Evolutionary conservation across 2,113 vertebrate genomes (phyloP), one percentile per base, ranked within the genome.

Genomic region (Xyliphius kryptos): DNA sequence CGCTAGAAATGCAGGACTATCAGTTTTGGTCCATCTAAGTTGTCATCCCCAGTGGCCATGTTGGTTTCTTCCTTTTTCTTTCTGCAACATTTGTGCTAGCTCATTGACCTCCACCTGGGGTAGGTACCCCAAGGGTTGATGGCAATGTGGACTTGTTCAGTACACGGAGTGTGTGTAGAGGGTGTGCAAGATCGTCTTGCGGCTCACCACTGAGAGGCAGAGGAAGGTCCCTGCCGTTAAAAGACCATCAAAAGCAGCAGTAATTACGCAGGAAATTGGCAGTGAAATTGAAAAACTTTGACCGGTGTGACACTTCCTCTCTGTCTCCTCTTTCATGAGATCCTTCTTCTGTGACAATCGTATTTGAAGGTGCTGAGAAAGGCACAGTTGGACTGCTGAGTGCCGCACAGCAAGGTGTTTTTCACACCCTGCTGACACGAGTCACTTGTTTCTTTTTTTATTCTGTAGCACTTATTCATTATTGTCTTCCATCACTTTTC

Each of bases 251-350:
- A 77, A 84, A 79, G 79, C 83, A 76, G 74, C 79, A 73, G 84
- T 89, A 90, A 92, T 91, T 88, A 81, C 81, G 67, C 83, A 86
- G 88, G 85, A 89, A 90, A 90, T 88, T 88, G 86, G 81, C 81
- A 85, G 75, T 87, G 88, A 88, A 90, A 87, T 90, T 89, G 86
- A 82, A 91, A 90, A 91, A 89, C 82, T 89, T 89, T 85, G 82
- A 81, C 83, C 82, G 79, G 70, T 68, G 78, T 82, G 68, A 50
- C 68, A 57, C 40, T 73, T 70, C 59, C 74, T 74, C 67, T 47
- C 69, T 63, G 55, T 58, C 60, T 32, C 32, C 62, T 52, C 67
- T 52, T 49, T 3, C n/a, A 48, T 48, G 38, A 62, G 73, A 72
- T 73, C 61, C 75, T 71, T 73, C 70, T 71, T 64, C 74, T 77